phyloP scores from a whole-genome alignment of 2,888 invertebrate species.

The Asteroscopus sphinx region DNA sequence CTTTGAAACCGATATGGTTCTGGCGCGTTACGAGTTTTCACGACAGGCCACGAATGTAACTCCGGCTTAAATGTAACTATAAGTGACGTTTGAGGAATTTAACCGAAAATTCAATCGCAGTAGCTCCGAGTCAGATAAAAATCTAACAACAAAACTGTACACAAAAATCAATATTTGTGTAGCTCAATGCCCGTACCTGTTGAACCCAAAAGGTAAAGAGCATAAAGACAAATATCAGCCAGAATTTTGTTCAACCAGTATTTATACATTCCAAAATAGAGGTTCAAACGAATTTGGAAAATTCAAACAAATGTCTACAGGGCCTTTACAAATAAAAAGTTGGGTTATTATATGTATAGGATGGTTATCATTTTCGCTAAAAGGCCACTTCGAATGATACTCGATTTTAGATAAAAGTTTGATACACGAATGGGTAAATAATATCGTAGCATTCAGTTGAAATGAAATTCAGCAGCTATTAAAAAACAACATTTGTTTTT shows the following conservation, averaged over 20 bases:
- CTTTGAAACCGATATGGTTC: too few species aligned
- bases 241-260: slow-evolving; percentile 47
- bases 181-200: slow-evolving; percentile 22
- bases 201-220: slow-evolving; percentile 38
- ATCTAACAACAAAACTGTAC: too few species aligned
- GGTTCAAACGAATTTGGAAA: slow-evolving; percentile 50
- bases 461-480: too few species aligned
- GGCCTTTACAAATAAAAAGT: slow-evolving; percentile 49
- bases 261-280: slow-evolving; percentile 46
- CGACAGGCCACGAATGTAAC: too few species aligned
- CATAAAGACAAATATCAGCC: slow-evolving; percentile 47
- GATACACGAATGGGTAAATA: background rate
- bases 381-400: slow-evolving; percentile 1
- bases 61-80: too few species aligned
- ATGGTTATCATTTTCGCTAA: slow-evolving; percentile 28
- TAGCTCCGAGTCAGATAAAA: too few species aligned
- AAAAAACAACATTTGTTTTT: too few species aligned
- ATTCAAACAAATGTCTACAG: slow-evolving; percentile 44
- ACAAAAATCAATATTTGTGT: slow-evolving; percentile 36
- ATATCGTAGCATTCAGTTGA: background rate
- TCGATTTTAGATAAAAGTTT: slow-evolving; percentile 7
- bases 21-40: too few species aligned
- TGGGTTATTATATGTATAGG: slow-evolving; percentile 21
- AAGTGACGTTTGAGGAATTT: too few species aligned
- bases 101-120: too few species aligned